Evolutionary conservation across 1,140 invertebrate species (phyloP).

Genomic region (Drosophila eugracilis): DNA sequence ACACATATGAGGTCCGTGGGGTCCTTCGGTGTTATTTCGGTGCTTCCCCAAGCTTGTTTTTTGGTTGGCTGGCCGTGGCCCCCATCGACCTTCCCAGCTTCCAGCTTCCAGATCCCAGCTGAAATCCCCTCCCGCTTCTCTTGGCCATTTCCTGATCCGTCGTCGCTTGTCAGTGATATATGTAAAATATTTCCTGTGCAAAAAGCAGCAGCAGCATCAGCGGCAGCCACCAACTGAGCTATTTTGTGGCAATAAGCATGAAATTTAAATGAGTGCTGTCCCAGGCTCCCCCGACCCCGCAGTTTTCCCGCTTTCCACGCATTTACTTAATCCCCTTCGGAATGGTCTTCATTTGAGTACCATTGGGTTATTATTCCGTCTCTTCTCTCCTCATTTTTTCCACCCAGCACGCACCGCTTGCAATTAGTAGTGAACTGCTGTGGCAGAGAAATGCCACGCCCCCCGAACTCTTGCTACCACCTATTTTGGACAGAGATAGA

Average conservation of each 20-base stretch:
- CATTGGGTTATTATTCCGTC: constrained; percentile 54
- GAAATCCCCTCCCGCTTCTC: constrained; percentile 3
- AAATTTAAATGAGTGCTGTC: constrained; percentile 78
- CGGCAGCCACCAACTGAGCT: constrained; percentile 68
- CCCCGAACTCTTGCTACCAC: neutral
- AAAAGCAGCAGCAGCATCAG: constrained; percentile 17
- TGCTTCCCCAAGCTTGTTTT: constrained; percentile 81
- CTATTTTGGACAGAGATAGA: constrained; percentile 23
- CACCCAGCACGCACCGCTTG: constrained; percentile 61
- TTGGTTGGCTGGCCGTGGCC: constrained; percentile 71
- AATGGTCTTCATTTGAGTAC: constrained; percentile 55
- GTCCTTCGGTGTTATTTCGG: constrained; percentile 78
- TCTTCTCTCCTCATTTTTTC: constrained; percentile 13
- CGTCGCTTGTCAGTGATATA: constrained; percentile 76
- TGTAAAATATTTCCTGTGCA: constrained; percentile 56
- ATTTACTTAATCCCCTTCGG: constrained; percentile 48
- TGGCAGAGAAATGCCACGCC: constrained; percentile 6
- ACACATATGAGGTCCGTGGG: constrained; percentile 27
- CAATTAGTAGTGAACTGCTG: constrained; percentile 73
- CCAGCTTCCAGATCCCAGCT: neutral
- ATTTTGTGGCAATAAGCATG: constrained; percentile 83
- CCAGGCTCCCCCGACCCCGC: constrained; percentile 22
- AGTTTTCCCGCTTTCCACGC: constrained; percentile 13
- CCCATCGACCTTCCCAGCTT: constrained; percentile 5
- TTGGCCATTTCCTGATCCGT: constrained; percentile 58